Evolutionary conservation across 2,888 invertebrate genomes (phyloP), one percentile per base, ranked within the genome.

Genomic region (Synergus laeviventris): DNA sequence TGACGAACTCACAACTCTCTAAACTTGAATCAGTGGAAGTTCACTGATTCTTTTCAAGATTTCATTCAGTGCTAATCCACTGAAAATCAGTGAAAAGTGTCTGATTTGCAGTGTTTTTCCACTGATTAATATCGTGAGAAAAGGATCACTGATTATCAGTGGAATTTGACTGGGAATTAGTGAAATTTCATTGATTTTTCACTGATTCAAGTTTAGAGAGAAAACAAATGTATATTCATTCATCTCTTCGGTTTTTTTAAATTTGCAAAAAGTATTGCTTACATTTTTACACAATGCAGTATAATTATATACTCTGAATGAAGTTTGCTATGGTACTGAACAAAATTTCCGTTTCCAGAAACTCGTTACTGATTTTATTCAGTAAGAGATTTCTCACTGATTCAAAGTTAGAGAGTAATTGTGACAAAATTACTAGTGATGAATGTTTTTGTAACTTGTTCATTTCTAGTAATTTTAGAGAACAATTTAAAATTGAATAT

Each of bases 321-420:
- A 49, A 49, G 49, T 49, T n/a, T 49, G 49, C n/a, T 49, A 49
- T 49, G n/a, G n/a, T 49, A 49, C 49, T 49, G 49, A 49, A 49
- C 49, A n/a, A 8, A 49, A 8, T 49, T n/a, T 49, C n/a, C n/a
- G n/a, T 2, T 49, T n/a, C 8, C n/a, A 21, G 56, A 56, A 12
- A 56, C 0, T 49, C 31, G 2, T 56, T 21, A 56, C 56, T 21
- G 12, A 56, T 56, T 56, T 11, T 9, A 21, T 21, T 49, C 49
- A 56, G 4, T 12, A 4, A 11, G 11, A 21, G 2, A 56, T 56
- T 18, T 21, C 0, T 56, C 56, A 21, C 21, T 56, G 4, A 56
- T 56, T 56, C 42, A 42, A 12, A 42, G 5, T 56, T 12, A 21
- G n/a, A 49, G 49, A n/a, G 49, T 49, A n/a, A n/a, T 49, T 49